A percentile compares a stretch with the other conserved stretches of the same genome.
Evolutionary conservation across 2,797 vertebrate species (phyloP).

Genomic region (Arnoldichthys spilopterus): DNA sequence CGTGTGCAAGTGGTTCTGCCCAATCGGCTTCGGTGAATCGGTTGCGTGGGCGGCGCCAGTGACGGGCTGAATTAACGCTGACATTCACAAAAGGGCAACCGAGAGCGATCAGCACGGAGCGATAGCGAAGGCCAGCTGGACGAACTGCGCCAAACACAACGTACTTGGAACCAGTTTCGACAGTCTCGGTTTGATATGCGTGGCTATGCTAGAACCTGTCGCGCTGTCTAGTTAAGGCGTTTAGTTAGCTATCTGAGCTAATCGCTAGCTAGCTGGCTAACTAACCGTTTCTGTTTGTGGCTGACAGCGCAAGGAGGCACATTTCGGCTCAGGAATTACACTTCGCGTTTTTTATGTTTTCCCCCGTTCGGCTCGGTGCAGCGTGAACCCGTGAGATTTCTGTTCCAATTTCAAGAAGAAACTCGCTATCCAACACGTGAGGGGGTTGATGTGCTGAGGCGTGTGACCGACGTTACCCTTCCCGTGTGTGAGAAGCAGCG

Average conservation of each 20-base stretch:
- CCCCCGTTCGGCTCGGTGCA: not conserved
- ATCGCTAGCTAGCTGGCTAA: not conserved
- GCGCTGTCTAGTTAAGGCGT: not conserved
- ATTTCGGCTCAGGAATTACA: not conserved
- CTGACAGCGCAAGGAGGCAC: not conserved
- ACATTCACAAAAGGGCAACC: conserved; percentile 27
- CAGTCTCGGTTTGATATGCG: not conserved
- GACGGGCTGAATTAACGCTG: conserved; percentile 30
- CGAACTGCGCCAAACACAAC: not conserved
- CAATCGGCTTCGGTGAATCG: conserved; percentile 11
- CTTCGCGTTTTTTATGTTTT: not conserved
- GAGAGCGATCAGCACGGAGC: not conserved
- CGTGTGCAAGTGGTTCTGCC: conserved; percentile 4
- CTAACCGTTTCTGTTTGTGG: not conserved
- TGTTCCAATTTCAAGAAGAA: not conserved
- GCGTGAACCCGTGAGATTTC: not conserved
- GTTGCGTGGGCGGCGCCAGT: conserved; percentile 40
- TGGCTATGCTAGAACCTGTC: not conserved
- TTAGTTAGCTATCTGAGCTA: not conserved
- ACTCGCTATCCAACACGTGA: not conserved
- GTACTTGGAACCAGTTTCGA: not conserved
- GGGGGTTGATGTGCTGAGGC: too few species aligned
- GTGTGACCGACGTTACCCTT: too few species aligned
- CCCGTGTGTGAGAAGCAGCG: too few species aligned
- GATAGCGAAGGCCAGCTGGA: too few species aligned